Base-by-base conservation (phyloP, 1,140 invertebrate genomes). In the Helicorthomorpha holstii region DNA sequence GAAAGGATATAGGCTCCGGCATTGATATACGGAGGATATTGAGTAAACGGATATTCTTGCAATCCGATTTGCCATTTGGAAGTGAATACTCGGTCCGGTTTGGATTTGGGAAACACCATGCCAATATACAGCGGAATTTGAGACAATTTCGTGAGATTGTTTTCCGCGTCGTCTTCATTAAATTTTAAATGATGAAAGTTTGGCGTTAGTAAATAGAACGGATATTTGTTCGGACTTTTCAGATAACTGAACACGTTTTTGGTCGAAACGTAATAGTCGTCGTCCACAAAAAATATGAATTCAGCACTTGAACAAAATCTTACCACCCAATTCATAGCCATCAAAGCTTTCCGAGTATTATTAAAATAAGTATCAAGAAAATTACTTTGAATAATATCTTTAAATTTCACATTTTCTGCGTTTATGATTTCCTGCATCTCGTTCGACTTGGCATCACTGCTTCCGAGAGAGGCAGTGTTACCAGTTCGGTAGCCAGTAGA, bases 321-420 rank as follows among this genome's bases (percentile, higher is more conserved):
- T 26, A 78, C 74, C 19, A 78, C 75, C 89, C 89, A 94, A 54
- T 81, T 80, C 57, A 93, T 77, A 0, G 80, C 79, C 70, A 85
- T 81, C 78, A 93, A 85, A 0, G 86, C 90, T 71, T 94, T 94
- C n/a, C 88, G 78, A 0, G 90, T 94, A 63, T 92, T 94, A 63
- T 94, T 94, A 60, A 77, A 93, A 65, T 94, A 94, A 27, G 70
- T 68, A 62, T 95, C 89, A 23, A 62, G 63, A 61, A 91, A 93
- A 62, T 86, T 74, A 12, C 76, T 78, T 67, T 88, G 84, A 43
- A 94, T 70, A 24, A 94, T 82, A 66, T 94, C 90, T 22, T 76
- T 73, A 63, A 77, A 75, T 51, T 77, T 72, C 1, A 63, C 59
- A 57, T 75, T 71, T 68, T 93, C 89, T 48, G 68, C 59, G 55